phyloP scores from a whole-genome alignment of 2,797 vertebrate species.

The Lepilemur septentrionalis region DNA sequence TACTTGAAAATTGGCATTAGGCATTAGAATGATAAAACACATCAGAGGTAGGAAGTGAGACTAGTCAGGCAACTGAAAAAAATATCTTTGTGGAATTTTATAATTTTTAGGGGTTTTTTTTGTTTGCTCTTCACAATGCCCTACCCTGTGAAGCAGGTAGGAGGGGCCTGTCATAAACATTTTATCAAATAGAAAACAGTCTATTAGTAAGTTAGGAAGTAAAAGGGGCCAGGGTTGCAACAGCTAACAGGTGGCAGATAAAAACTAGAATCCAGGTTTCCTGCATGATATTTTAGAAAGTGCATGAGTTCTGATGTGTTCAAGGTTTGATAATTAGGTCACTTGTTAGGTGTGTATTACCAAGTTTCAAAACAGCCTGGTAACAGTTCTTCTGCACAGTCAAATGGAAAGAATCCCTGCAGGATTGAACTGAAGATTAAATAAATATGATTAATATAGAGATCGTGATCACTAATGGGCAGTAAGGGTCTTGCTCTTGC shows the following conservation, averaged over 20 bases:
- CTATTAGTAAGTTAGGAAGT: neutral
- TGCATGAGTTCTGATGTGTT: neutral
- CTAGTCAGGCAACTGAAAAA: neutral
- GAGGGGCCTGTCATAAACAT: neutral
- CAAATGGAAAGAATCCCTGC: neutral
- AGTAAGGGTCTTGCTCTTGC: no score
- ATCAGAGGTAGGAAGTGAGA: neutral
- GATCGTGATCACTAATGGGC: neutral
- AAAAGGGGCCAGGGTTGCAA: neutral
- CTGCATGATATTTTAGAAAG: neutral
- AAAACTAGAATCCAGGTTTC: neutral
- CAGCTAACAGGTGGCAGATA: neutral
- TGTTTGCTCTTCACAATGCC: neutral
- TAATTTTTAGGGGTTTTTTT: neutral
- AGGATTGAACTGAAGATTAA: neutral
- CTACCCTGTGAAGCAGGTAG: neutral
- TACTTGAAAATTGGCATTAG: neutral
- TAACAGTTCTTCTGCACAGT: neutral
- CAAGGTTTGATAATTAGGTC: neutral
- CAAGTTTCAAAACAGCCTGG: neutral
- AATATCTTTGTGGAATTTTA: neutral
- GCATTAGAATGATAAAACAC: neutral
- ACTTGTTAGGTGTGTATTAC: neutral
- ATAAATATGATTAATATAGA: neutral
- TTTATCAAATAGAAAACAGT: neutral